phyloP scores from a whole-genome alignment of 2,113 vertebrate genomes.

The Bubo blakistoni region DNA sequence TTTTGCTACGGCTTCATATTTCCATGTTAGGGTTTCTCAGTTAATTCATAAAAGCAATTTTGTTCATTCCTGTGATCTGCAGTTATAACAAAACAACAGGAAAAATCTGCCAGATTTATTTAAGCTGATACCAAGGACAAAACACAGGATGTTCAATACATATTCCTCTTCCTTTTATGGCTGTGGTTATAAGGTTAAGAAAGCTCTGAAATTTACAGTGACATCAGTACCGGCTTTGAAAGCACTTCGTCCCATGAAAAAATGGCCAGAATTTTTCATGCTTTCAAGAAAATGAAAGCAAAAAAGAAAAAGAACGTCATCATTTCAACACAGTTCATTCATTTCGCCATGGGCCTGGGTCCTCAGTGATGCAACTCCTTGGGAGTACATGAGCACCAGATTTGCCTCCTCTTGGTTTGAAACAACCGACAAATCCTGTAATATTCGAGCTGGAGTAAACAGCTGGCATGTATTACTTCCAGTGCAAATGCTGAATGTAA shows the following conservation, averaged over 20 bases:
- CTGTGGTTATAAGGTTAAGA: constrained; percentile 36
- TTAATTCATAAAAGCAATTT: constrained; percentile 61
- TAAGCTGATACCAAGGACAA: constrained; percentile 76
- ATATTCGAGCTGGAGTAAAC: not conserved
- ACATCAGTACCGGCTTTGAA: constrained; percentile 17
- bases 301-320: not conserved
- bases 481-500: not conserved
- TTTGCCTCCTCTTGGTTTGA: not conserved
- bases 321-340: not conserved
- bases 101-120: constrained; percentile 85
- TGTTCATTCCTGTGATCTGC: constrained; percentile 50
- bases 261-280: not conserved
- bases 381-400: not conserved
- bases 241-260: not conserved
- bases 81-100: constrained; percentile 86
- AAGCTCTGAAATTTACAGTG: constrained; percentile 53
- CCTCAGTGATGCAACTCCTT: not conserved
- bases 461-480: not conserved
- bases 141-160: constrained; percentile 74
- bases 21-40: constrained; percentile 1
- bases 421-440: not conserved
- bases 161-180: constrained; percentile 69
- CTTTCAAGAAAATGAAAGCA: constrained; percentile 24
- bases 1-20: not conserved
- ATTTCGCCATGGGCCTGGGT: not conserved